Percentiles rank a stretch among this genome's conserved stretches.
Conservation (phyloP, 2,797 vertebrate species). For the Crax fasciolata region DNA sequence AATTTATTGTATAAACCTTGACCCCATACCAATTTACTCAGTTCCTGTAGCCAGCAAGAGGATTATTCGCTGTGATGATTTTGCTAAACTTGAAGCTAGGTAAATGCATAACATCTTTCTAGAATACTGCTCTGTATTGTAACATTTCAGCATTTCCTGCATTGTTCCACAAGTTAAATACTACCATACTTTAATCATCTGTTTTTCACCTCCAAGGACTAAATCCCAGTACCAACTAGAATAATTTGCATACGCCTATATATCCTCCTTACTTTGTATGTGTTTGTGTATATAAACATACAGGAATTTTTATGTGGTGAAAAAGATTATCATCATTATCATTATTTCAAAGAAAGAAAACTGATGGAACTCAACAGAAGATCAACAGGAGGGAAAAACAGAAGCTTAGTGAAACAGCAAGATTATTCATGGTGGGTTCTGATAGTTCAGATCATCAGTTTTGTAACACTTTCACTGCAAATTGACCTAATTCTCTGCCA, state of each 20-base stretch:
- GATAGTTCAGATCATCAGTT: background rate
- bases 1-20: background rate
- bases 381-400: background rate
- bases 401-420: conserved; percentile 2
- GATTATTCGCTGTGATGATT: background rate
- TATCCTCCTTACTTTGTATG: background rate
- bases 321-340: background rate
- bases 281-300: background rate
- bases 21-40: background rate
- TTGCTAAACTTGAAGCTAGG: background rate
- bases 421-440: background rate
- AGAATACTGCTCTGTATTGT: background rate
- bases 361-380: background rate
- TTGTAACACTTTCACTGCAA: conserved; percentile 30
- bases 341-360: conserved; percentile 5
- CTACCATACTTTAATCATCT: background rate
- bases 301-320: background rate
- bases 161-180: background rate
- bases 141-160: background rate
- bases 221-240: background rate
- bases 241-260: background rate
- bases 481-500: conserved; percentile 46
- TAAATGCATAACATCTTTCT: background rate
- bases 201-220: background rate
- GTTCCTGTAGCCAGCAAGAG: background rate